Evolutionary conservation across 2,113 vertebrate species (phyloP).

Genomic region (Pseudolaguvia tuberculata): DNA sequence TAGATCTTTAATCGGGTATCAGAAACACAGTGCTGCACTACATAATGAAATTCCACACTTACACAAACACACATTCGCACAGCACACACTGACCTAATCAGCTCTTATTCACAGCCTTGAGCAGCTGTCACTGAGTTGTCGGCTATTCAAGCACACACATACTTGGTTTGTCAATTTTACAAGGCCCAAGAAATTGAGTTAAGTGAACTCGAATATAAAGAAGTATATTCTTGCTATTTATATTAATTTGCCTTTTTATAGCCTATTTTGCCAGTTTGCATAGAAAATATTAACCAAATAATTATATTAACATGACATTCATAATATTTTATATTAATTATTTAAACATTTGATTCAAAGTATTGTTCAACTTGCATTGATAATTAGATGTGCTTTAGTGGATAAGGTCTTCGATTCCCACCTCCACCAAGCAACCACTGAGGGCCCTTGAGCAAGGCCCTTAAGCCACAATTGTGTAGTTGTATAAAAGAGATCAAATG

Average conservation of each 20-base stretch:
- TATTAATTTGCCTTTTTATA: background rate
- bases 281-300: background rate
- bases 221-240: background rate
- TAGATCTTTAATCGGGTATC: constrained; percentile 70
- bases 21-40: constrained; percentile 52
- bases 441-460: too few species aligned
- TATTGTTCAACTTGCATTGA: background rate
- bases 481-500: too few species aligned
- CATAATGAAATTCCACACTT: constrained; percentile 63
- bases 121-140: constrained; percentile 50
- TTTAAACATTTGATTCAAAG: background rate
- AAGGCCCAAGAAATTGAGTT: background rate
- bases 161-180: background rate
- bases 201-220: background rate
- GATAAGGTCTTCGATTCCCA: too few species aligned
- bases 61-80: constrained; percentile 27
- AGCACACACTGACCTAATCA: constrained; percentile 31
- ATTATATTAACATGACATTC: background rate
- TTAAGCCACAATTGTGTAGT: too few species aligned
- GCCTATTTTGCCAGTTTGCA: background rate
- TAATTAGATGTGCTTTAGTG: too few species aligned
- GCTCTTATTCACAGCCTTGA: constrained; percentile 19
- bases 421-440: too few species aligned
- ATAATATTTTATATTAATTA: background rate
- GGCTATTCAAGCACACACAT: constrained; percentile 36